Evolutionary conservation across 1,140 invertebrate species (phyloP), one percentile per base, ranked within the genome.

Genomic region (Pectinophora gossypiella): DNA sequence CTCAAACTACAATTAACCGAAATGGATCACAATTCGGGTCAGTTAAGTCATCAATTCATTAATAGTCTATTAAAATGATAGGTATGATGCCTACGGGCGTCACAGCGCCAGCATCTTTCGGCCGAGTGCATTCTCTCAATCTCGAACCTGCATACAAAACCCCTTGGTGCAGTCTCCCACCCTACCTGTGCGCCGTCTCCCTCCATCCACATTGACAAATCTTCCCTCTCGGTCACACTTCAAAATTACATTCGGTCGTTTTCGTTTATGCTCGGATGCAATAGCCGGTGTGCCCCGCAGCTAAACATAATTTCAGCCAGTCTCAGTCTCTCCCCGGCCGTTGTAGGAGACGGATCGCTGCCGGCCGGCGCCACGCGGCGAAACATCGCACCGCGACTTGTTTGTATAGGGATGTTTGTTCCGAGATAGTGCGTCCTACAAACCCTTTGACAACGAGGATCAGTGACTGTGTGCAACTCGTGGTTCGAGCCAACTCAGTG

Each of bases 241-340:
- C 64, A 70, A 82, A 80, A 79, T 75, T 69, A 72, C 64, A 76
- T 76, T 85, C 79, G 82, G 74, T 58, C 66, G 65, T 75, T 76
- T 77, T 81, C 82, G 82, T 74, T 73, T 65, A 72, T 67, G 48
- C 64, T 85, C 82, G 79, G 76, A 75, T 77, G 82, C 79, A 85
- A 72, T 78, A 75, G 75, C 72, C 72, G 72, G 72, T 76, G 73
- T 73, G 68, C 60, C 59, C 66, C 65, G 61, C 68, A 70, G 64
- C 70, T 50, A 68, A 71, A 65, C 70, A 80, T 71, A 74, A 71
- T 81, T 82, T 69, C 63, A 75, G 64, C 54, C 78, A 85, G 81
- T 85, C 81, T 69, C 78, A 85, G 81, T 85, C 81, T 69, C 62
- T 80, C 70, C 61, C 64, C 68, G 64, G 57, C 66, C 68, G 69